Percentiles rank a stretch among this genome's conserved stretches.
Evolutionary conservation across 2,797 vertebrate genomes (phyloP).

Genomic region (Eidolon dupreanum): DNA sequence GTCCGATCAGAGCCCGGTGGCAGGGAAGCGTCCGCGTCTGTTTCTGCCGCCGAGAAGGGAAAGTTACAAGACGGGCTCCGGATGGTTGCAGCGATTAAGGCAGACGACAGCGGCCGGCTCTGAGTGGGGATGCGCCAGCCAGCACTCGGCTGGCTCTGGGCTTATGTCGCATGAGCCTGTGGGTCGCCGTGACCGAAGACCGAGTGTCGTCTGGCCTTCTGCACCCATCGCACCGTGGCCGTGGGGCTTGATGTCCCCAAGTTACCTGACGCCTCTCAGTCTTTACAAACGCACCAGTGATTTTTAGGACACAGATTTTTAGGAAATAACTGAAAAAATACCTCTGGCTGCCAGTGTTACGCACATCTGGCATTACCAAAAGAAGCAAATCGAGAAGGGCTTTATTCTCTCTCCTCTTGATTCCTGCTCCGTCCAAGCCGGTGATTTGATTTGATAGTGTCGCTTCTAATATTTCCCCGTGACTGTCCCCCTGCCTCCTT

Average conservation of each 20-base stretch:
- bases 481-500: background rate
- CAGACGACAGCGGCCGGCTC: too few relatives aligned
- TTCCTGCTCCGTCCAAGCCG: conserved; percentile 27
- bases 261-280: background rate
- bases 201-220: background rate
- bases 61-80: too few relatives aligned
- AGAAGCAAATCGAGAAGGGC: conserved; percentile 59
- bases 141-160: too few relatives aligned
- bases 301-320: background rate
- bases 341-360: background rate
- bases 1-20: too few relatives aligned
- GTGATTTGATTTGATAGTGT: conserved; percentile 44
- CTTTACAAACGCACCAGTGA: too few relatives aligned
- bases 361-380: conserved; percentile 65
- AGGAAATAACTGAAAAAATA: background rate
- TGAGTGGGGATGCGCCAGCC: too few relatives aligned
- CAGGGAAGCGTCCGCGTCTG: too few relatives aligned
- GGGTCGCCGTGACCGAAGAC: background rate
- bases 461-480: conserved; percentile 22
- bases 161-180: accelerated
- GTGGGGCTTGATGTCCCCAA: too few relatives aligned
- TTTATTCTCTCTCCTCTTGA: background rate
- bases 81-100: too few relatives aligned
- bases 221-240: background rate
- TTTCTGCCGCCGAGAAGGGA: too few relatives aligned